These are phyloP conservation scores for Saguinus midas DNA, from an alignment of 2,113 vertebrate species.

Conservation along the genomic window DNA sequence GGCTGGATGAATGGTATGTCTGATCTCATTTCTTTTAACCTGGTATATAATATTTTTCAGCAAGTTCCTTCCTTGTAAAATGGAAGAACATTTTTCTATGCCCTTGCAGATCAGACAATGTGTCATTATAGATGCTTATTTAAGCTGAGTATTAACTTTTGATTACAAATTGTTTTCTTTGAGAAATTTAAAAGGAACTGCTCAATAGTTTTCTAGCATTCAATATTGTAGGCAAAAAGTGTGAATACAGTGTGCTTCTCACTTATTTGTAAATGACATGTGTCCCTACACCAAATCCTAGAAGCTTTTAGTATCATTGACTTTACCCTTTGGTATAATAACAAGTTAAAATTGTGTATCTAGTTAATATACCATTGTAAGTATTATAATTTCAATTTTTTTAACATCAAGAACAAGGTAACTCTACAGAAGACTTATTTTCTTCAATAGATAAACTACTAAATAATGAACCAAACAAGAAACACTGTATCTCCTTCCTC, in stretches of 20 bases:
- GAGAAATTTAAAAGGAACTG: not conserved
- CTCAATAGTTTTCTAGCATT: not conserved
- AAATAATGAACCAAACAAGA: slow-evolving; percentile 66
- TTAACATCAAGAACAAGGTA: not conserved
- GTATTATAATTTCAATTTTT: not conserved
- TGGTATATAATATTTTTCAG: not conserved
- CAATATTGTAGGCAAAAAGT: not conserved
- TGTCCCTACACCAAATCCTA: not conserved
- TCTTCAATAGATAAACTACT: slow-evolving; percentile 30
- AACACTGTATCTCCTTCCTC: not conserved
- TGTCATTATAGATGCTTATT: not conserved
- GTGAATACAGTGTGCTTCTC: not conserved
- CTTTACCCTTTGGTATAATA: not conserved
- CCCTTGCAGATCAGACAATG: not conserved
- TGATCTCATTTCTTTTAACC: not conserved
- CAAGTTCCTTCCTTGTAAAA: not conserved
- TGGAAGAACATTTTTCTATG: not conserved
- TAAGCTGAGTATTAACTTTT: not conserved
- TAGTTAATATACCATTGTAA: not conserved
- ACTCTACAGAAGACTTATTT: not conserved
- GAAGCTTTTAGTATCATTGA: not conserved
- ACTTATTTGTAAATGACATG: not conserved
- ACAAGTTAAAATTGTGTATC: not conserved
- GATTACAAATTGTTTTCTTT: not conserved
- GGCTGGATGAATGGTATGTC: not conserved